phyloP scores from a whole-genome alignment of 2,113 vertebrate species.

The Equus przewalskii region DNA sequence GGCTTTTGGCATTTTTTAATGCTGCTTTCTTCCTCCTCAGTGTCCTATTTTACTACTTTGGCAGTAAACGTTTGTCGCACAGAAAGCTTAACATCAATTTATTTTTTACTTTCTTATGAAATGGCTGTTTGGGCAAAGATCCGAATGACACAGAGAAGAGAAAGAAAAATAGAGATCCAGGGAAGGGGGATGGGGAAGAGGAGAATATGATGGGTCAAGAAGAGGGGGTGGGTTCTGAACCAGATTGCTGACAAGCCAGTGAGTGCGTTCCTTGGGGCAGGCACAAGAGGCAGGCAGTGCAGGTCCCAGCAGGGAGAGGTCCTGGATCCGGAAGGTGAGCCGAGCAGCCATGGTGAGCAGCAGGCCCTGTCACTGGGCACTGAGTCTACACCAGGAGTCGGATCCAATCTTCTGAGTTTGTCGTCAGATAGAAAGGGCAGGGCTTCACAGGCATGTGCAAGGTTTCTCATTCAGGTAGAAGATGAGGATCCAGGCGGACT shows the following conservation, averaged over 20 bases:
- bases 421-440: neutral
- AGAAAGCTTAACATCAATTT: neutral
- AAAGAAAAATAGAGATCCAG: neutral
- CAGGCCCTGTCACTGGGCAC: rapidly evolving
- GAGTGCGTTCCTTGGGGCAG: neutral
- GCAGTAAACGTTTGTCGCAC: too few relatives aligned
- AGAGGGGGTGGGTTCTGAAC: neutral
- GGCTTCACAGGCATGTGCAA: neutral
- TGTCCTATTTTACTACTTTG: slow-evolving; percentile 21
- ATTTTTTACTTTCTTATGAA: slow-evolving; percentile 19
- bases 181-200: neutral
- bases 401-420: neutral
- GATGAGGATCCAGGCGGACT: neutral
- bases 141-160: slow-evolving; percentile 62
- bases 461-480: neutral
- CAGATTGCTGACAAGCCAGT: neutral
- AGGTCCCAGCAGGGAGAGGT: neutral
- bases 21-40: neutral
- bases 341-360: neutral
- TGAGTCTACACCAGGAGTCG: neutral
- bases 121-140: slow-evolving; percentile 39
- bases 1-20: neutral
- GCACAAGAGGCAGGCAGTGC: neutral
- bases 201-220: neutral
- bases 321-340: neutral